Percentiles rank a stretch among this genome's conserved stretches.
Evolutionary conservation across 2,113 vertebrate genomes (phyloP).

Genomic region (Apus apus): DNA sequence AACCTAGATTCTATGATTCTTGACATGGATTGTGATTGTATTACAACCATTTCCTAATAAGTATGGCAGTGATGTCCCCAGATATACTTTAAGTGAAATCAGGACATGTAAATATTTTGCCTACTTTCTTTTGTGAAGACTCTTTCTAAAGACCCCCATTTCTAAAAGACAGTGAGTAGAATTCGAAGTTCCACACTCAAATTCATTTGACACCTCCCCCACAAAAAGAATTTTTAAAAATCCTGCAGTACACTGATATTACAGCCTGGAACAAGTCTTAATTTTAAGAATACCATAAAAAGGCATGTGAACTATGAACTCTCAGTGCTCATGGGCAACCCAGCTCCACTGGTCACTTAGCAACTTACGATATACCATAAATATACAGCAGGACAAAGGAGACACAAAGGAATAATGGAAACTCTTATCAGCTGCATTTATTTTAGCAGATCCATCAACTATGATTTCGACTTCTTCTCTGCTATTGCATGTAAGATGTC

Average conservation of each 20-base stretch:
- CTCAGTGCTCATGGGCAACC: not conserved
- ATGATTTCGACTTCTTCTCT: not conserved
- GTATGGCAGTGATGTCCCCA: not conserved
- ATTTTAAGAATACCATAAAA: not conserved
- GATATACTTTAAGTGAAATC: not conserved
- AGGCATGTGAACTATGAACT: not conserved
- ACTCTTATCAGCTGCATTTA: not conserved
- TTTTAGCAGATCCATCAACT: not conserved
- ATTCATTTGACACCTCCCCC: not conserved
- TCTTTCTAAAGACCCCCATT: not conserved
- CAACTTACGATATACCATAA: not conserved
- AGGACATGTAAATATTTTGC: not conserved
- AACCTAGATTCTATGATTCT: not conserved
- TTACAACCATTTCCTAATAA: not conserved
- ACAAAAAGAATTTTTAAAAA: not conserved
- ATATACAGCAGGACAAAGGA: not conserved
- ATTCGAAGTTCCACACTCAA: not conserved
- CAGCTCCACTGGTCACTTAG: not conserved
- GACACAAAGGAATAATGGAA: conserved; percentile 30
- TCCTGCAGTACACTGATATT: not conserved
- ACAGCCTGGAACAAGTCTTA: not conserved
- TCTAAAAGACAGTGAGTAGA: not conserved
- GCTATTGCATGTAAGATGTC: not conserved
- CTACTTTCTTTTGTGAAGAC: not conserved
- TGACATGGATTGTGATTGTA: not conserved